A percentile compares a stretch with the other conserved stretches of the same genome.
Conservation (phyloP, 2,113 vertebrate species). For the Sprattus sprattus region DNA sequence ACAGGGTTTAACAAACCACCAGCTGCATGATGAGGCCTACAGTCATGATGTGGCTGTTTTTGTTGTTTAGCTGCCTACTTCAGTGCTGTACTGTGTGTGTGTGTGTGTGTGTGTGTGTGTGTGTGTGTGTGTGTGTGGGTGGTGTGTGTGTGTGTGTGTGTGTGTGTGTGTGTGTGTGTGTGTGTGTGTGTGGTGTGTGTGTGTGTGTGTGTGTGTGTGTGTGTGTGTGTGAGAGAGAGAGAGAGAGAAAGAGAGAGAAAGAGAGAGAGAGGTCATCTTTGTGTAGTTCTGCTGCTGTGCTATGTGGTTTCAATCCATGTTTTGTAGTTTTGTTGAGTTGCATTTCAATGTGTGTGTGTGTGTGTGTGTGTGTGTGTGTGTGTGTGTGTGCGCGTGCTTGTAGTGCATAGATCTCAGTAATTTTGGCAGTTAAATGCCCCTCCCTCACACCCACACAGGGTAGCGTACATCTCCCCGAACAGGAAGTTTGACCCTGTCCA, state of each 20-base stretch:
- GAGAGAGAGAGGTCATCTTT: neutral
- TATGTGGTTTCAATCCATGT: constrained; percentile 18
- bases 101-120: neutral
- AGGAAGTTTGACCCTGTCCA: constrained; percentile 65
- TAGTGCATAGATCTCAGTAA: constrained; percentile 23
- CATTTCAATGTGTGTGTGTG: neutral
- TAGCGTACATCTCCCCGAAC: constrained; percentile 53
- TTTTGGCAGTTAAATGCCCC: constrained; percentile 54
- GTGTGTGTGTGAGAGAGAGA: neutral
- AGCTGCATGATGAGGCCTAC: no score
- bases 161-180: neutral
- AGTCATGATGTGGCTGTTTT: no score
- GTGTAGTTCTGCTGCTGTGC: constrained; percentile 9
- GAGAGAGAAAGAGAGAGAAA: neutral
- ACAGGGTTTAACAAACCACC: no score
- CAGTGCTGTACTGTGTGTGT: neutral
- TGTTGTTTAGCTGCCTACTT: no score
- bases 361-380: constrained; percentile 28
- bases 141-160: no score
- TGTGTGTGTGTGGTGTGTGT: neutral
- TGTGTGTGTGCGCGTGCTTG: constrained; percentile 11
- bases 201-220: neutral
- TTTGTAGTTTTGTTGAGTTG: constrained; percentile 28
- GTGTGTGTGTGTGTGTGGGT: neutral
- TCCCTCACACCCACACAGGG: constrained; percentile 62